Evolutionary conservation across 2,888 invertebrate genomes (phyloP).

Genomic region (Epinotia bilunana): DNA sequence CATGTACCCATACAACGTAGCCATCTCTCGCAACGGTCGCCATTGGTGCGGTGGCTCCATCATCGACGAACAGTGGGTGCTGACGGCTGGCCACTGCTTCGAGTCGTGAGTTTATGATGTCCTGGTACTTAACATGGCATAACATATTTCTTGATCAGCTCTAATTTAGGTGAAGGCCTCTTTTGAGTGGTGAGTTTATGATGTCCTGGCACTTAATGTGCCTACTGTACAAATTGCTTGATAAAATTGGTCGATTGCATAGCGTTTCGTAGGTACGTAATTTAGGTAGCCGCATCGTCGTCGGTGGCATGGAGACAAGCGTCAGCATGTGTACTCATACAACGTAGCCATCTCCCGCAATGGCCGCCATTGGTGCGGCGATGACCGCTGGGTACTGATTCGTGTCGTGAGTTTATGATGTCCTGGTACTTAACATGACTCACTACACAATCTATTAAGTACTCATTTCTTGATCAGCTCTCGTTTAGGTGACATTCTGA

Average conservation of each 20-base stretch:
- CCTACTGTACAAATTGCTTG: too few species aligned
- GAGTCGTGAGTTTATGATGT: constrained; percentile 64
- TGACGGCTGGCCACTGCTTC: constrained; percentile 78
- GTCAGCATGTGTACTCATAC: constrained; percentile 62
- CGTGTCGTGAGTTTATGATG: constrained; percentile 58
- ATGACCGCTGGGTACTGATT: not conserved
- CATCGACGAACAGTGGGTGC: constrained; percentile 80
- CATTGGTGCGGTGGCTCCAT: constrained; percentile 80
- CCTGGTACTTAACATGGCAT: not conserved
- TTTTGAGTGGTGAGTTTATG: constrained; percentile 58
- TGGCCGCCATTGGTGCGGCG: constrained; percentile 75
- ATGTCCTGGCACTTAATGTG: not conserved
- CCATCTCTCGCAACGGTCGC: constrained; percentile 70
- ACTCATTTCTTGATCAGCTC: too few species aligned
- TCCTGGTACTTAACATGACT: not conserved
- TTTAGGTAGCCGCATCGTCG: constrained; percentile 63
- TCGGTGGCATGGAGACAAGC: constrained; percentile 79
- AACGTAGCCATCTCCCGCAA: constrained; percentile 74
- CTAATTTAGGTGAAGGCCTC: too few species aligned
- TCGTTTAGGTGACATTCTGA: too few species aligned
- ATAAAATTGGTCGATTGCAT: too few species aligned
- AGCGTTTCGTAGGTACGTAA: too few species aligned
- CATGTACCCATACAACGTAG: constrained; percentile 79
- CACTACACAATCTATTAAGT: too few species aligned
- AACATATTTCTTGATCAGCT: too few species aligned